Evolutionary conservation across 2,888 invertebrate genomes (phyloP).

Genomic region (Agrotis exclamationis): DNA sequence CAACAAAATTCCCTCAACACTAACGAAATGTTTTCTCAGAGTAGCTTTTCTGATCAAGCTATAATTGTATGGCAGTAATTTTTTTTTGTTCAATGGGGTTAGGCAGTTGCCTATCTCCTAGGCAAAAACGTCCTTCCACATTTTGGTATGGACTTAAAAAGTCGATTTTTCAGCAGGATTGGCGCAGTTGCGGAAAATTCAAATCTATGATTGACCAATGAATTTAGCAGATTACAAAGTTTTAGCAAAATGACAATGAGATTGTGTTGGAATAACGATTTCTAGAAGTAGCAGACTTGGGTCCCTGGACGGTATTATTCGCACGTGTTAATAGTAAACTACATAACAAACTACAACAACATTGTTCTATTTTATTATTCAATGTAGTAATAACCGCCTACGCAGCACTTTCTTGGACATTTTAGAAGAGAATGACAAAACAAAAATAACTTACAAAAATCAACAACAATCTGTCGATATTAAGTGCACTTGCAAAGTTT

Average conservation of each 20-base stretch:
- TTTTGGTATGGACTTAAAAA: no score
- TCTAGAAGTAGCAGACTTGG: no score
- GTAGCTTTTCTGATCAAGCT: neutral
- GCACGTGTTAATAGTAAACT: neutral
- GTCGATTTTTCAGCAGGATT: no score
- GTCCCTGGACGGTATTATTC: neutral
- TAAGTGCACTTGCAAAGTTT: conserved; percentile 41
- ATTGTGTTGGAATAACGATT: no score
- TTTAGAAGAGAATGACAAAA: conserved; percentile 6
- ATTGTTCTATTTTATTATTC: conserved; percentile 1
- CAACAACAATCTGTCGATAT: conserved; percentile 9
- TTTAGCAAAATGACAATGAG: no score
- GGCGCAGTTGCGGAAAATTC: no score
- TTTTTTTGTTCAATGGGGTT: no score
- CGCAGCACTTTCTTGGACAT: neutral
- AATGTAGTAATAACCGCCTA: neutral
- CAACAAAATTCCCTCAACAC: neutral
- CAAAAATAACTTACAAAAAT: conserved; percentile 30
- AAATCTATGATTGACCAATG: no score
- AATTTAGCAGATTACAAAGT: no score
- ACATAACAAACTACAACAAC: neutral
- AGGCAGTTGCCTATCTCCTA: no score
- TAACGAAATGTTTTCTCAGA: neutral
- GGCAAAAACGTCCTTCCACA: no score
- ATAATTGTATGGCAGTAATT: neutral